Conservation (phyloP, 1,140 invertebrate species). For the Sogatella furcifera region DNA sequence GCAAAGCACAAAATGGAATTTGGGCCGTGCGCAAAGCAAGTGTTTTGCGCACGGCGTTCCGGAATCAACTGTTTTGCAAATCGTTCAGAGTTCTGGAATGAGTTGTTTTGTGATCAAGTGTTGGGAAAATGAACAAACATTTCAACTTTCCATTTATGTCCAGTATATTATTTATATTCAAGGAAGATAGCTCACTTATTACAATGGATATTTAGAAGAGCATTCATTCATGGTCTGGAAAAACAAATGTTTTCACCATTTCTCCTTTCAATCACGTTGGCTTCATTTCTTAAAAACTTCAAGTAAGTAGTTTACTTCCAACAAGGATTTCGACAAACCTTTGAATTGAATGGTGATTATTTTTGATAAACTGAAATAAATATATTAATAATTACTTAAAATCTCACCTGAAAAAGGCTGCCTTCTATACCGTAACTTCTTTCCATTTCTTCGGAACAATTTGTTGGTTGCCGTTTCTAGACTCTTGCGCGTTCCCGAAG, state of each 20-base stretch:
- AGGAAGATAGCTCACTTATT: background rate
- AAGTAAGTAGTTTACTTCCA: background rate
- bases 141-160: no score
- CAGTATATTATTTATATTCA: no score
- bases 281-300: background rate
- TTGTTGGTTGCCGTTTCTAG: slow-evolving; percentile 56
- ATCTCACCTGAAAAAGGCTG: slow-evolving; percentile 42
- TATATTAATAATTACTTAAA: background rate
- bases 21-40: no score
- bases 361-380: no score
- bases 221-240: background rate
- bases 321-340: background rate
- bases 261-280: background rate
- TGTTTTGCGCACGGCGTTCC: no score
- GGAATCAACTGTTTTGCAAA: no score
- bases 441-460: slow-evolving; percentile 70
- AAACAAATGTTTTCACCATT: background rate
- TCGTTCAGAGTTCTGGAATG: no score
- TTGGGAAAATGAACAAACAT: no score
- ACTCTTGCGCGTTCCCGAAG: slow-evolving; percentile 42
- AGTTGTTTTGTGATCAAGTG: no score
- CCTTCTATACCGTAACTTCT: slow-evolving; percentile 68
- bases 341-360: background rate
- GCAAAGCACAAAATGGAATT: no score
- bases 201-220: background rate